Evolutionary conservation across 2,888 invertebrate genomes (phyloP).

Genomic region (Papilio protenor): DNA sequence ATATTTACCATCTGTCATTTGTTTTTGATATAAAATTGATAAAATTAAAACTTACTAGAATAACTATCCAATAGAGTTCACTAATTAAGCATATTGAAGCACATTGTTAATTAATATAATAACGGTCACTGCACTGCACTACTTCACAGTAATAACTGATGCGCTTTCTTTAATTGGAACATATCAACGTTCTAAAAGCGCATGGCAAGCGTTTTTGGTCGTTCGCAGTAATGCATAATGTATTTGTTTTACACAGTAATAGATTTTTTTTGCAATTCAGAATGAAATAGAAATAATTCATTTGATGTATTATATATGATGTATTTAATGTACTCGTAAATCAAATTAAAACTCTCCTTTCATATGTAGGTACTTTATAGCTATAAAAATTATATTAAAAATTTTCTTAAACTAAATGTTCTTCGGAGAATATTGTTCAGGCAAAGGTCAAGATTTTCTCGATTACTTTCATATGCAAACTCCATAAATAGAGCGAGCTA

Average conservation of each 20-base stretch:
- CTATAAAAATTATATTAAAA: background rate
- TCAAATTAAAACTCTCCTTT: background rate
- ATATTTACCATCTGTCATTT: background rate
- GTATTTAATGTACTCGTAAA: too few species aligned
- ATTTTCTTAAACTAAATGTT: background rate
- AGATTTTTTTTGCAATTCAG: background rate
- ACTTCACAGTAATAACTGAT: conserved; percentile 55
- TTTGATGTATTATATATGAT: too few species aligned
- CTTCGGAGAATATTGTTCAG: background rate
- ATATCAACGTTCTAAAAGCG: conserved; percentile 48
- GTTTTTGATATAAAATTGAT: background rate
- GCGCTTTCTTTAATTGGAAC: conserved; percentile 59
- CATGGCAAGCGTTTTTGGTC: conserved; percentile 35
- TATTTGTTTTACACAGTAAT: background rate
- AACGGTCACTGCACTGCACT: conserved; percentile 43
- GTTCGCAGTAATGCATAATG: conserved; percentile 15
- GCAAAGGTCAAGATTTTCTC: conserved; percentile 7
- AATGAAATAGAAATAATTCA: background rate
- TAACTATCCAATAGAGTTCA: background rate
- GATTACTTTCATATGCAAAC: background rate
- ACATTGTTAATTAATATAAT: conserved; percentile 7
- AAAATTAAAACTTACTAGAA: conserved; percentile 1
- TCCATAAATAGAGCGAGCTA: background rate
- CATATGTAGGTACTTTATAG: background rate
- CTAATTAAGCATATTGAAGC: background rate